phyloP scores from a whole-genome alignment of 2,113 vertebrate genomes.

The Anolis sagrei region DNA sequence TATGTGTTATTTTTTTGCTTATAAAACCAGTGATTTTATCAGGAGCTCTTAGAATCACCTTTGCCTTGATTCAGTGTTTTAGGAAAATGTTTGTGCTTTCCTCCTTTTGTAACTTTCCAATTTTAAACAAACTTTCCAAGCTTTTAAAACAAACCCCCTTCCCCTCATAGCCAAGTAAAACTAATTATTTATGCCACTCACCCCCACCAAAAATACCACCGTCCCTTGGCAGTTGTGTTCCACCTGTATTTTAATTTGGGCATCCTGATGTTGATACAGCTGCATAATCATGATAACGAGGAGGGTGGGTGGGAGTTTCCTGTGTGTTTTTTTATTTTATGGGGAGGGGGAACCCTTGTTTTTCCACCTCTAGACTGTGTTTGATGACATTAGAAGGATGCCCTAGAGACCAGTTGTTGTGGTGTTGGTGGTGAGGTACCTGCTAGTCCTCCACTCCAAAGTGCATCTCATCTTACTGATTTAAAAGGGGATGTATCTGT shows the following conservation, averaged over 20 bases:
- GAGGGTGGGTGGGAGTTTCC: background rate
- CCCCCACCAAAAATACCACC: background rate
- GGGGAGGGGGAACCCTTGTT: background rate
- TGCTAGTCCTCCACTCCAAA: background rate
- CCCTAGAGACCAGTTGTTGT: background rate
- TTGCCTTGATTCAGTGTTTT: background rate
- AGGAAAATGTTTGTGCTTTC: background rate
- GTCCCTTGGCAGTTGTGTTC: background rate
- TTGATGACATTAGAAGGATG: background rate
- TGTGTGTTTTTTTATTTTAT: background rate
- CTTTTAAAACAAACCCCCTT: slow-evolving; percentile 27
- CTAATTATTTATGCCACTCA: background rate
- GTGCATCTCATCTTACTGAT: background rate
- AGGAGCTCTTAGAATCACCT: slow-evolving; percentile 14
- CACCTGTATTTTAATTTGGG: background rate
- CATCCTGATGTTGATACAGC: slow-evolving; percentile 3
- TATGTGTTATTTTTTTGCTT: slow-evolving; percentile 21
- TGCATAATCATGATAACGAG: background rate
- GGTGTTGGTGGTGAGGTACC: background rate
- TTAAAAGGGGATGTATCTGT: background rate
- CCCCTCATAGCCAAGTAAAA: background rate
- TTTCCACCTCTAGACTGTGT: background rate
- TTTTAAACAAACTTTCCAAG: too few species aligned
- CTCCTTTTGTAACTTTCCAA: background rate
- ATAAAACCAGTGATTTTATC: slow-evolving; percentile 18